Conservation (phyloP, 2,797 vertebrate species). For the Erethizon dorsatum region DNA sequence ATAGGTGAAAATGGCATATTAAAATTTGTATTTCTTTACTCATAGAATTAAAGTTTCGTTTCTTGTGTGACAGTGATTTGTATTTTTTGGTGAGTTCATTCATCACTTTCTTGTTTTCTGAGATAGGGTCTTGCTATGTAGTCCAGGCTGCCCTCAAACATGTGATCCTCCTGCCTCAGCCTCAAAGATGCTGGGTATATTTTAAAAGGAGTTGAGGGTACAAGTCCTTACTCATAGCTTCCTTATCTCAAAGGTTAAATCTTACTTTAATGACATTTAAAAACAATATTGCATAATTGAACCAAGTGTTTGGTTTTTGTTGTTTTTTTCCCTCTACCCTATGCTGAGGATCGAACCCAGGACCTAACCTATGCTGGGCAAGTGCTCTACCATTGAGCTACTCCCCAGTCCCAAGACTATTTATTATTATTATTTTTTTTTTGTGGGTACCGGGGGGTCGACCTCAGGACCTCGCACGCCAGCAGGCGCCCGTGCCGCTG, state of each 20-base stretch:
- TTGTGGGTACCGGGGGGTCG: no score
- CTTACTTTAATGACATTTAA: background rate
- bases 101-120: background rate
- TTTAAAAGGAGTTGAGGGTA: background rate
- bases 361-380: background rate
- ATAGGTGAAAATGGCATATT: background rate
- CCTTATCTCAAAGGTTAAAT: constrained; percentile 23
- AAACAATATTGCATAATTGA: constrained; percentile 2
- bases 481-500: no score
- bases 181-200: background rate
- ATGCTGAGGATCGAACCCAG: background rate
- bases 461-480: no score
- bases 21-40: background rate
- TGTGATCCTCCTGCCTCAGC: background rate
- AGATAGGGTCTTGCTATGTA: background rate
- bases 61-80: background rate
- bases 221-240: constrained; percentile 1
- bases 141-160: background rate
- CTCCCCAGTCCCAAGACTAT: background rate
- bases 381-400: background rate
- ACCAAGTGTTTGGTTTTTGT: background rate
- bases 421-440: background rate
- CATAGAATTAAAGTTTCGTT: background rate
- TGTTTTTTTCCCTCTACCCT: background rate
- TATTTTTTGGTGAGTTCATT: background rate